A percentile compares a stretch with the other conserved stretches of the same genome.
These are phyloP conservation scores for Azemiops feae DNA, from an alignment of 2,113 vertebrate genomes.

Conservation along the genomic window DNA sequence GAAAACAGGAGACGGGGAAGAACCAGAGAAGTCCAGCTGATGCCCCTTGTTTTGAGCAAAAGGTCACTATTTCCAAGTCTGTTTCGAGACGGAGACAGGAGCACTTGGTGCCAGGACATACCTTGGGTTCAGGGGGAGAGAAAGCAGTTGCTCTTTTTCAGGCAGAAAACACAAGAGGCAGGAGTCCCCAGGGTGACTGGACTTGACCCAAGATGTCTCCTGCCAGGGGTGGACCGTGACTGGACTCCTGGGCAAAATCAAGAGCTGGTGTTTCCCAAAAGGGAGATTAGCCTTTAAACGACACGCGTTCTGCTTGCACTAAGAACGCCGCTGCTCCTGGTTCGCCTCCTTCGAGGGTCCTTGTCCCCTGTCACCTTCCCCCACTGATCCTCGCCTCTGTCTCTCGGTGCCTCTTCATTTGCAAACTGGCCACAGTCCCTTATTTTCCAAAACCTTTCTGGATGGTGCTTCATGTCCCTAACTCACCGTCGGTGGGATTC, in stretches of 20 bases:
- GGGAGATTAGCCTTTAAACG: background rate
- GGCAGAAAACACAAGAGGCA: background rate
- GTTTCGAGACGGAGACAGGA: background rate
- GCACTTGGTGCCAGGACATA: background rate
- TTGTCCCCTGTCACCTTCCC: background rate
- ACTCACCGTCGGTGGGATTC: background rate
- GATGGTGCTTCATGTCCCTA: background rate
- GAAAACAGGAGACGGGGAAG: background rate
- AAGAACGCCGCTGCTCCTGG: background rate
- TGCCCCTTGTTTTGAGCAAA: background rate
- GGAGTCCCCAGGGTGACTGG: background rate
- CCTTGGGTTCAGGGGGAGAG: background rate
- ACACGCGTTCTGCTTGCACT: background rate
- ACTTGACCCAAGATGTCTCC: background rate
- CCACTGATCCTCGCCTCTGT: background rate
- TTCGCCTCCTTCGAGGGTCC: background rate
- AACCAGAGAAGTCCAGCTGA: background rate
- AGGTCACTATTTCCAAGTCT: background rate
- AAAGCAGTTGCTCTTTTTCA: background rate
- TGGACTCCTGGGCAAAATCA: background rate
- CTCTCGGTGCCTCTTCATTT: background rate
- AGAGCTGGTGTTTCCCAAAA: background rate
- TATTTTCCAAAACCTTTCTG: background rate
- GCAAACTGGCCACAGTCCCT: constrained; percentile 31
- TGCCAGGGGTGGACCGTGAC: background rate